Conservation (phyloP, 2,888 invertebrate genomes). For the Caenorhabditis panamensis region DNA sequence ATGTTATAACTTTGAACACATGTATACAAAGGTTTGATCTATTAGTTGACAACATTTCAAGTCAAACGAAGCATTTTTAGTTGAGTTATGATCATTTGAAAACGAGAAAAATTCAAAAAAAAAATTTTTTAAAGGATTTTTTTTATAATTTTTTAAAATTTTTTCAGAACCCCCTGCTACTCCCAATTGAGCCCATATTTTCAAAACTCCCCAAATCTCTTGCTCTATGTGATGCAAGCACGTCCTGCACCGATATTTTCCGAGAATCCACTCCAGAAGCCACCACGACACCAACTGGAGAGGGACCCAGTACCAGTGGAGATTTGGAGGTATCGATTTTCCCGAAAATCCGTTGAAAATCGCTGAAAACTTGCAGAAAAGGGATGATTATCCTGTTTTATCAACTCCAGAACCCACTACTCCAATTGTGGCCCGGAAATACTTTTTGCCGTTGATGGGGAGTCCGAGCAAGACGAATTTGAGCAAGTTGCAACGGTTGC, state of each 20-base stretch:
- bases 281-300: not conserved
- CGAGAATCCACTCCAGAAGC: conserved; percentile 27
- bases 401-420: conserved; percentile 35
- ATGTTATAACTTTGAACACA: too few relatives aligned
- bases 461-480: conserved; percentile 55
- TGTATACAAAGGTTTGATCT: too few relatives aligned
- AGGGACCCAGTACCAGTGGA: conserved; percentile 5
- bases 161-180: not conserved
- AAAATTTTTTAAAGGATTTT: not conserved
- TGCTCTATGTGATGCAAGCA: conserved; percentile 64
- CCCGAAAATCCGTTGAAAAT: too few relatives aligned
- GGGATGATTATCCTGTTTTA: too few relatives aligned
- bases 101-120: too few relatives aligned
- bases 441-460: conserved; percentile 6
- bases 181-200: conserved; percentile 24
- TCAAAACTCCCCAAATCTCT: conserved; percentile 12
- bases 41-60: too few relatives aligned
- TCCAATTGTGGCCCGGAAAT: conserved; percentile 38
- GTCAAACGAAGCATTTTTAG: too few relatives aligned
- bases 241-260: conserved; percentile 61
- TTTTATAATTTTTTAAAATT: not conserved
- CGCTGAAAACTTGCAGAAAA: too few relatives aligned
- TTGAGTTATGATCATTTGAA: too few relatives aligned
- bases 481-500: conserved; percentile 53
- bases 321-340: not conserved